A percentile compares a stretch with the other conserved stretches of the same genome.
phyloP scores from a whole-genome alignment of 2,113 vertebrate species.

The Silurus asotus region DNA sequence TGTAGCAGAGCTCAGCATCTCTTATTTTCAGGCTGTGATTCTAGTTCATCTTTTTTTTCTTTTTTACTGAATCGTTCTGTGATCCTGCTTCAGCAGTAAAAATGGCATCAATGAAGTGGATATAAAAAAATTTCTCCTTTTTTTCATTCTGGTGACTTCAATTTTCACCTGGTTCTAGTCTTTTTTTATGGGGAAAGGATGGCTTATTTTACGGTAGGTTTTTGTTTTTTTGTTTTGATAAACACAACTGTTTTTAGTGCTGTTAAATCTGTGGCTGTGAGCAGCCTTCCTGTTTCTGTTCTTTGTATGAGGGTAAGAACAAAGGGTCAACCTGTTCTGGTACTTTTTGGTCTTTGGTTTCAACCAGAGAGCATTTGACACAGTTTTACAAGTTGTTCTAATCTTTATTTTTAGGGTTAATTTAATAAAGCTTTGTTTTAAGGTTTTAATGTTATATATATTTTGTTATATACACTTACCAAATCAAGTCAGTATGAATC shows the following conservation, averaged over 20 bases:
- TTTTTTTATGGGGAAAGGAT: constrained; percentile 62
- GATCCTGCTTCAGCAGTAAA: not conserved
- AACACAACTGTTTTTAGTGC: not conserved
- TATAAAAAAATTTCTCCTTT: not conserved
- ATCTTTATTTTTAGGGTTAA: not conserved
- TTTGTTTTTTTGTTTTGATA: not conserved
- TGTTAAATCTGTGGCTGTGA: not conserved
- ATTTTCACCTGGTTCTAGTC: constrained; percentile 18
- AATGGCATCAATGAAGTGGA: constrained; percentile 57
- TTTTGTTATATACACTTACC: not conserved
- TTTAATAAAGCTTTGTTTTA: not conserved
- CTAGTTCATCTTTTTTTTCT: not conserved
- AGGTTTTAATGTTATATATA: not conserved
- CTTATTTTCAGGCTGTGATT: not conserved
- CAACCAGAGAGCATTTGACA: not conserved
- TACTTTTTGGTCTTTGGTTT: not conserved
- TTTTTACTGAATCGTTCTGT: not conserved
- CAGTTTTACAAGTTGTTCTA: not conserved
- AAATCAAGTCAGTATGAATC: not conserved
- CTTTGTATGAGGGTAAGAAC: constrained; percentile 31
- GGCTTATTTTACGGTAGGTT: constrained; percentile 60
- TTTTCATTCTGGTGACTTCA: constrained; percentile 1
- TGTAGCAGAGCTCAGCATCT: constrained; percentile 14
- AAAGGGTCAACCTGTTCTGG: constrained; percentile 4
- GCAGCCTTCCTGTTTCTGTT: constrained; percentile 33